Conservation (phyloP, 2,113 vertebrate genomes). For the Coracopsis vasa region DNA sequence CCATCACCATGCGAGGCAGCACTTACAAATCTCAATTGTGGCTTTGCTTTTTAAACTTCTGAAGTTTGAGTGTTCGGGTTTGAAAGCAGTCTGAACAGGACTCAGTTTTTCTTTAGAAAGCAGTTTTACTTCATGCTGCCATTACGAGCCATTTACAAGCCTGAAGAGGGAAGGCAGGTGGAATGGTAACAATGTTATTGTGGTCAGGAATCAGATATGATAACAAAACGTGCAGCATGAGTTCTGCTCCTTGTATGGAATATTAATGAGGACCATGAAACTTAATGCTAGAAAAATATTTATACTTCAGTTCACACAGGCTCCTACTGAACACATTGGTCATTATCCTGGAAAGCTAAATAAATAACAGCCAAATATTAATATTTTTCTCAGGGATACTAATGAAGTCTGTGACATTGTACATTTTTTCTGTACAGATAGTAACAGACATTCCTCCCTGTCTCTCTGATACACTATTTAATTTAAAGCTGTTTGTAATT, state of each 20-base stretch:
- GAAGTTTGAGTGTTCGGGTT: background rate
- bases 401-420: background rate
- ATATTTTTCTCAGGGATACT: background rate
- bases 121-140: background rate
- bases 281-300: background rate
- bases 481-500: background rate
- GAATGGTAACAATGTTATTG: background rate
- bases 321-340: background rate
- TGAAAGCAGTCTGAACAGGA: background rate
- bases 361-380: background rate
- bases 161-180: background rate
- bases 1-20: background rate
- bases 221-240: background rate
- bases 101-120: background rate
- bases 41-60: background rate
- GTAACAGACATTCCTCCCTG: background rate
- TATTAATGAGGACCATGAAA: background rate
- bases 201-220: background rate
- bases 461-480: background rate
- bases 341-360: background rate
- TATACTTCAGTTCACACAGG: background rate
- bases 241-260: background rate
- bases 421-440: background rate
- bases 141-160: background rate
- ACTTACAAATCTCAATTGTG: background rate